Conservation (phyloP, 2,888 invertebrate genomes). For the Melitaea athalia region DNA sequence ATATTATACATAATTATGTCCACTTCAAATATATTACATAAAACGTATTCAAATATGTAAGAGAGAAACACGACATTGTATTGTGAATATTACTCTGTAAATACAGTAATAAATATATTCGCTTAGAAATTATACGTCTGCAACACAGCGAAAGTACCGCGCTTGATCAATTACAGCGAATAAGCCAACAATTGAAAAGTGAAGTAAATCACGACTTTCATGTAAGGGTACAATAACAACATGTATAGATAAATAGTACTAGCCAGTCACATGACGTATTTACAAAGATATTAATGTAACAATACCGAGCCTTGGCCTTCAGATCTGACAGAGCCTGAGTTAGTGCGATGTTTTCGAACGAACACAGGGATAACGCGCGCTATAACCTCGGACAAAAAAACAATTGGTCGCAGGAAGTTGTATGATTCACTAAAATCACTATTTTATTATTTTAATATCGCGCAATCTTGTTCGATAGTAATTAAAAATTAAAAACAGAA, state of each 20-base stretch:
- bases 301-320: conserved; percentile 68
- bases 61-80: neutral
- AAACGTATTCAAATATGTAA: neutral
- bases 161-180: conserved; percentile 53
- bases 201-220: conserved; percentile 61
- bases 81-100: conserved; percentile 14
- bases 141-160: conserved; percentile 59
- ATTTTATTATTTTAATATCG: too few relatives aligned
- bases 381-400: conserved; percentile 2
- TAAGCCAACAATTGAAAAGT: conserved; percentile 61
- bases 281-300: conserved; percentile 49
- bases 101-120: conserved; percentile 22
- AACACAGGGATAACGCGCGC: conserved; percentile 33
- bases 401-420: neutral
- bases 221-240: conserved; percentile 43
- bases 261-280: conserved; percentile 38
- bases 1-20: too few relatives aligned
- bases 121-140: conserved; percentile 26
- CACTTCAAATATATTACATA: neutral
- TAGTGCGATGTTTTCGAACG: conserved; percentile 56
- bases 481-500: neutral
- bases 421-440: conserved; percentile 3
- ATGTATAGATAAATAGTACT: conserved; percentile 22
- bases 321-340: conserved; percentile 45
- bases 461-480: neutral